phyloP scores from a whole-genome alignment of 1,140 invertebrate genomes.

The Ostrea edulis region DNA sequence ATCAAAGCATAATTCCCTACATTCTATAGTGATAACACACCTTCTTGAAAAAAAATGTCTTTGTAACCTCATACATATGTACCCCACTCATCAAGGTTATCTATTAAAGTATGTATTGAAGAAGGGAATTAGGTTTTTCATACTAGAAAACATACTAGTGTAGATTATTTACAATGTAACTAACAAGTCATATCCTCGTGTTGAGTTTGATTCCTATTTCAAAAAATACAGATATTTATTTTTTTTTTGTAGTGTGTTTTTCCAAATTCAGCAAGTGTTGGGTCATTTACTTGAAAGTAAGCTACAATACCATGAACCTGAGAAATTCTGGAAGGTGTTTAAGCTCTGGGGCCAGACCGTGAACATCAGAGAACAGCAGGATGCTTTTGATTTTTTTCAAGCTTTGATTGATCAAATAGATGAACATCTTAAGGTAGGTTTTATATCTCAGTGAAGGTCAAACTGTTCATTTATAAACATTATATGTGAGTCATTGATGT shows the following conservation, averaged over 20 bases:
- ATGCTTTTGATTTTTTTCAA: conserved; percentile 79
- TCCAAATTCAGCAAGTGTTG: conserved; percentile 78
- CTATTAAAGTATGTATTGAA: too few relatives aligned
- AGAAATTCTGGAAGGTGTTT: conserved; percentile 78
- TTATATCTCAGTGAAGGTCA: neutral
- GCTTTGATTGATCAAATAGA: conserved; percentile 76
- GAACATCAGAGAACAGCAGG: conserved; percentile 77
- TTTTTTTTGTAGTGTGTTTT: conserved; percentile 73
- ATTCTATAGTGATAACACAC: too few relatives aligned
- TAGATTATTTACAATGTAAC: too few relatives aligned
- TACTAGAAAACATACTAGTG: too few relatives aligned
- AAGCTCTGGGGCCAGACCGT: conserved; percentile 77
- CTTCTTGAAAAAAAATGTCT: too few relatives aligned
- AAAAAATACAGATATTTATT: conserved; percentile 32
- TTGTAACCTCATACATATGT: too few relatives aligned
- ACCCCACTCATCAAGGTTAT: too few relatives aligned
- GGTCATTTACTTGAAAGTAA: conserved; percentile 77
- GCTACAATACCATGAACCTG: conserved; percentile 77
- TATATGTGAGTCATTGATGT: too few relatives aligned
- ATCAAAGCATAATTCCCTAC: too few relatives aligned
- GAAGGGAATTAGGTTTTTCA: too few relatives aligned
- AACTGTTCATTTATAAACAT: too few relatives aligned
- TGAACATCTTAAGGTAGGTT: conserved; percentile 74
- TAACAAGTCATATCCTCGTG: too few relatives aligned
- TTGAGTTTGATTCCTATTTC: neutral